Base-by-base conservation (phyloP, 2,888 invertebrate genomes). In the Phymatocera aterrima region DNA sequence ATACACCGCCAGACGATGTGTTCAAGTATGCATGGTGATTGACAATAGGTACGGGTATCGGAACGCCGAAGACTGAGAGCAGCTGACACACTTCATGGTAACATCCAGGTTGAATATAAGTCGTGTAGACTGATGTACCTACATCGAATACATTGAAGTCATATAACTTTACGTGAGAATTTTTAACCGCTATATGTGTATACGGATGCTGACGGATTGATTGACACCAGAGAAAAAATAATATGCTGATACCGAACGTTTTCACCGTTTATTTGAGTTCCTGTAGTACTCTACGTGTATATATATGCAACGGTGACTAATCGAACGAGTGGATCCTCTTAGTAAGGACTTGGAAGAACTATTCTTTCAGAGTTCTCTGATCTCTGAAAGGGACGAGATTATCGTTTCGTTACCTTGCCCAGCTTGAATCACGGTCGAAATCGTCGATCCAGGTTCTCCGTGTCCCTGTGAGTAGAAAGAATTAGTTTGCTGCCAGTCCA, bases 41-140 rank as follows among this genome's bases (percentile, higher is more conserved):
- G 68, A 68, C 68, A n/a, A n/a, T n/a, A n/a, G 28, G 43, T 68
- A 21, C 28, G 46, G 46, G 68, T 68, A 68, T 68, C 46, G 43
- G 28, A 68, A 28, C 43, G 68, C 24, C 43, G 24, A 28, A 68
- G 46, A 68, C 68, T 46, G 68, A 68, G 46, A 15, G 40, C 24
- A 28, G 46, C 43, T 68, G 68, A 24, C 68, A 68, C 43, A 68
- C 28, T 40, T 68, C 12, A 18, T 68, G 40, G 24, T 21, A 68
- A 68, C 46, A 68, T 68, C 6, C 28, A 15, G 24, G 6, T 4
- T 68, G 43, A 43, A 68, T 46, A 68, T 24, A 24, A 24, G 43
- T 46, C 24, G 15, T 8, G 24, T 2, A 15, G 28, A n/a, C n/a
- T n/a, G n/a, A 21, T 43, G 43, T 43, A 65, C 15, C 18, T 65